A percentile compares a stretch with the other conserved stretches of the same genome.
These are phyloP conservation scores for Bombus ignitus DNA, from an alignment of 1,140 invertebrate species.

Conservation along the genomic window DNA sequence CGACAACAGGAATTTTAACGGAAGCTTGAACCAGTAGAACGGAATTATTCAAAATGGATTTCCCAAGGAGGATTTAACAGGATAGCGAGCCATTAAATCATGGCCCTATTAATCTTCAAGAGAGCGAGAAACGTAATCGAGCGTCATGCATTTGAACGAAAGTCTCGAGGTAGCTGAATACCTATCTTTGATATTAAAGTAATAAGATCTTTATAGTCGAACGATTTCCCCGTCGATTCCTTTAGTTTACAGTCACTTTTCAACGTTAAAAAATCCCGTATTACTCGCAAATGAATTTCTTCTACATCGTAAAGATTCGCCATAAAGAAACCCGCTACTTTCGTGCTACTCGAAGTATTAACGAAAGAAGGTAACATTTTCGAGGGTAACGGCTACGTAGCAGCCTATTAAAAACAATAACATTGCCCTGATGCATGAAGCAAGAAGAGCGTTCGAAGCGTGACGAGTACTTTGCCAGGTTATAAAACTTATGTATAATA, in stretches of 20 bases:
- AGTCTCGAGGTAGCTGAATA: slow-evolving; percentile 11
- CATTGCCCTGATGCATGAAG: not conserved
- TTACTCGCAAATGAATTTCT: not conserved
- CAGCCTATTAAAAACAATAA: slow-evolving; percentile 50
- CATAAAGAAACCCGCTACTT: not conserved
- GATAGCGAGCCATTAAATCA: slow-evolving; percentile 46
- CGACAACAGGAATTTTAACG: slow-evolving; percentile 1
- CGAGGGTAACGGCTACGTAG: slow-evolving; percentile 3
- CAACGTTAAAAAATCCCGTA: not conserved
- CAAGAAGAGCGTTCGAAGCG: slow-evolving; percentile 30
- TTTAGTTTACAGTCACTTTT: not conserved
- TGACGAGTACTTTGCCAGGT: slow-evolving; percentile 49
- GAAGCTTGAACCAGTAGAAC: not conserved
- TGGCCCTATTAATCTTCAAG: slow-evolving; percentile 42
- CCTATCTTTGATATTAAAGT: slow-evolving; percentile 28
- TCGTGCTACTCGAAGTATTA: not conserved
- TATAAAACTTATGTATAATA: slow-evolving; percentile 70
- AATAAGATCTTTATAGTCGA: slow-evolving; percentile 27
- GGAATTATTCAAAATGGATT: slow-evolving; percentile 28
- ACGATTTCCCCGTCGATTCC: not conserved
- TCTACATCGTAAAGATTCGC: not conserved
- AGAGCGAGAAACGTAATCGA: slow-evolving; percentile 44
- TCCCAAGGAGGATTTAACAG: slow-evolving; percentile 18
- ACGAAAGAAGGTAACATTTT: slow-evolving; percentile 12
- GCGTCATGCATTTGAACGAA: slow-evolving; percentile 21